Base-by-base conservation (phyloP, 2,888 invertebrate species). In the Pristionchus mayeri region DNA sequence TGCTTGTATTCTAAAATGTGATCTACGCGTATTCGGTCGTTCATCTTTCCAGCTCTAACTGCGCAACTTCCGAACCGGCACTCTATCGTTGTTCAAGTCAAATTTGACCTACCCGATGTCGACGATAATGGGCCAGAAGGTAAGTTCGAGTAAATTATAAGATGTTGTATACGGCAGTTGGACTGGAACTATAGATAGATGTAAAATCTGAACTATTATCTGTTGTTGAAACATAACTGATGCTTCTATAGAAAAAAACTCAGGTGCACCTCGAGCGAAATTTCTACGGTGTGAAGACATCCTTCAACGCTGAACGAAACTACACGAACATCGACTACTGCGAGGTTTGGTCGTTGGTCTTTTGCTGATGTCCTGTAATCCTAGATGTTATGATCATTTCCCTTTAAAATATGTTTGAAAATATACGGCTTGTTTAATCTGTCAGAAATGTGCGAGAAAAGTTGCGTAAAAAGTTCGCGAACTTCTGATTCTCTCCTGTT, bases 201-300 rank as follows among this genome's bases (percentile, higher is more conserved):
- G n/a, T n/a, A n/a, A n/a, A n/a, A n/a, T n/a, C n/a, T n/a, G n/a
- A n/a, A n/a, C n/a, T n/a, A n/a, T n/a, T n/a, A n/a, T n/a, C n/a
- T n/a, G n/a, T n/a, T n/a, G n/a, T n/a, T n/a, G n/a, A n/a, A n/a
- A n/a, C n/a, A n/a, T n/a, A n/a, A n/a, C n/a, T n/a, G n/a, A n/a
- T n/a, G n/a, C n/a, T n/a, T n/a, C n/a, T n/a, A 9, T 44, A 13
- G 44, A 9, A 44, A 9, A 6, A 44, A 44, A 6, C n/a, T 54
- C 86, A 90, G 54, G 52, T 92, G 16, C 92, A 92, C 63, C 82
- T 92, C 85, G 92, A 92, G 86, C 76, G 91, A 13, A 91, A 92
- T 85, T 91, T 92, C 78, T 92, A 89, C 82, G 91, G 91, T 6
- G 91, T 90, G 13, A 85, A 85, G 37, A 78, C 82, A 83, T 2